phyloP scores from a whole-genome alignment of 2,888 invertebrate species.

The Empis stercorea region DNA sequence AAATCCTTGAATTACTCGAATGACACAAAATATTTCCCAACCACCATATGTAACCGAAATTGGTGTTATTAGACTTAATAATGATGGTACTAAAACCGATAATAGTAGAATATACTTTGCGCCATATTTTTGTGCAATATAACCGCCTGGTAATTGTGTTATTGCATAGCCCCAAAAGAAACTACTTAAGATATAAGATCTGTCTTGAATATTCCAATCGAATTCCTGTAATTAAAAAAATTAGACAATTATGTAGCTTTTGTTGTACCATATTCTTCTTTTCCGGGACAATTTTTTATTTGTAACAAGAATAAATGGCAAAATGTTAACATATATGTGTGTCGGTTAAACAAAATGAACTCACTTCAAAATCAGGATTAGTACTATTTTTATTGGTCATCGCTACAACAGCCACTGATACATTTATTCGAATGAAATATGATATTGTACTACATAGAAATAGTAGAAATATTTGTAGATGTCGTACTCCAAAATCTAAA shows the following conservation, averaged over 20 bases:
- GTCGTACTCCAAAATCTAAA: constrained; percentile 44
- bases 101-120: constrained; percentile 47
- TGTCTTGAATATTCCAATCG: constrained; percentile 43
- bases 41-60: constrained; percentile 48
- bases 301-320: no score
- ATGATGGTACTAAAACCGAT: constrained; percentile 47
- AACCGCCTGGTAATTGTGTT: constrained; percentile 51
- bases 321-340: no score
- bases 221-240: constrained; percentile 38
- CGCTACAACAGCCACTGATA: constrained; percentile 61
- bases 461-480: constrained; percentile 47
- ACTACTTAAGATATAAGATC: constrained; percentile 47
- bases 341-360: no score
- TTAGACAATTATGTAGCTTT: no score
- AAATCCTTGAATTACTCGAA: constrained; percentile 54
- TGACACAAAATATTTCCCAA: constrained; percentile 45
- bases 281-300: no score
- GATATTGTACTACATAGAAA: constrained; percentile 48
- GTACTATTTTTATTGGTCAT: constrained; percentile 48
- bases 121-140: constrained; percentile 57
- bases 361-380: constrained; percentile 39
- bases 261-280: no score
- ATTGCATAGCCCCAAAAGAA: constrained; percentile 58
- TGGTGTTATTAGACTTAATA: constrained; percentile 55
- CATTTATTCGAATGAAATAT: constrained; percentile 51